These are phyloP conservation scores for Falco punctatus DNA, from an alignment of 2,113 vertebrate genomes.

Conservation along the genomic window DNA sequence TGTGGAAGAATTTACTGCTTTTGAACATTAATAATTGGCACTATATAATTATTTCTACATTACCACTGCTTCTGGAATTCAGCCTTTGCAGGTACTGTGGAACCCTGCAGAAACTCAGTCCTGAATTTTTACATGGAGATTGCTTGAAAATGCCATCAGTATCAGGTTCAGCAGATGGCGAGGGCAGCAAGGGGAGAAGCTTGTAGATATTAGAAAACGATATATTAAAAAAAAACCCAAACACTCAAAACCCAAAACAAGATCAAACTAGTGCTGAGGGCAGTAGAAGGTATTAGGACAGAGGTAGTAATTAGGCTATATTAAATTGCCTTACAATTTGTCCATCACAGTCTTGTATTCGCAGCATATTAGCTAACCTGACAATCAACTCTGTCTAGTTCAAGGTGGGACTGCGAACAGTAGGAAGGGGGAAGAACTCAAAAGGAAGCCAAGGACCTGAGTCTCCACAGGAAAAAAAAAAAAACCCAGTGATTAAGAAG, in stretches of 20 bases:
- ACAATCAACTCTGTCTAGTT: background rate
- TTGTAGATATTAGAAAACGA: background rate
- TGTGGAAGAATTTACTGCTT: background rate
- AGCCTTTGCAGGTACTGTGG: background rate
- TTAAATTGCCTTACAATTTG: background rate
- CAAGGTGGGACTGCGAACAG: background rate
- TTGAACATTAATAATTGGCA: background rate
- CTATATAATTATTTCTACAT: background rate
- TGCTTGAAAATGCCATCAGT: background rate
- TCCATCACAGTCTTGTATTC: background rate
- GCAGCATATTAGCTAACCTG: background rate
- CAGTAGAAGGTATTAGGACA: background rate
- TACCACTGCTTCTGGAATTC: background rate
- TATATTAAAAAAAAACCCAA: too few species aligned
- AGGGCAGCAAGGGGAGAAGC: background rate
- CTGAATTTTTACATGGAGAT: background rate
- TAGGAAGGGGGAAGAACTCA: background rate
- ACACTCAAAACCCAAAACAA: background rate
- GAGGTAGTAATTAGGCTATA: background rate
- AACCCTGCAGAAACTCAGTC: background rate
- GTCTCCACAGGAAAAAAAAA: background rate
- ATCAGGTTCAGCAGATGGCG: background rate
- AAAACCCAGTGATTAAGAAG: background rate
- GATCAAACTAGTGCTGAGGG: background rate
- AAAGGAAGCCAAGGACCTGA: background rate